These are phyloP conservation scores for Neuroterus valhalla DNA, from an alignment of 1,140 invertebrate genomes.

Conservation along the genomic window DNA sequence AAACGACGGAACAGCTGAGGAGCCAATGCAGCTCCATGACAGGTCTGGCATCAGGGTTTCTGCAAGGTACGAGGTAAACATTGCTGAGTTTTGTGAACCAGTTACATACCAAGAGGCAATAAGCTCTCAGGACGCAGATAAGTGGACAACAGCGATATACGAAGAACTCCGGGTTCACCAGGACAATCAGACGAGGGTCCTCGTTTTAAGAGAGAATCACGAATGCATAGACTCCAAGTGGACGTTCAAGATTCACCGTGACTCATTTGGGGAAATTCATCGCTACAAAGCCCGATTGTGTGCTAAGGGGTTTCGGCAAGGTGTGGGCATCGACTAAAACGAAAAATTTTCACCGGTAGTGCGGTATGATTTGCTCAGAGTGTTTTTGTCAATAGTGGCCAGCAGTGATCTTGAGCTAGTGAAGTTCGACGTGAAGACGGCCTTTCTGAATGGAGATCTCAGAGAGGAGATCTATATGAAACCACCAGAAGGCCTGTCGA, in stretches of 20 bases:
- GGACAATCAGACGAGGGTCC: neutral
- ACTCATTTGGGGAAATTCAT: neutral
- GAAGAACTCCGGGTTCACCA: neutral
- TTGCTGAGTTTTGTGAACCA: neutral
- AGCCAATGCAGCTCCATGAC: too few relatives aligned
- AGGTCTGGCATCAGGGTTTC: neutral
- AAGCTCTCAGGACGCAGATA: neutral
- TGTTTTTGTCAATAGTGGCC: neutral
- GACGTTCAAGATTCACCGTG: neutral
- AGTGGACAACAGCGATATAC: neutral
- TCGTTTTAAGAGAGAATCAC: neutral
- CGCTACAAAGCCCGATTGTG: neutral
- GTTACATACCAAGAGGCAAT: neutral
- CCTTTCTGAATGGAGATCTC: neutral
- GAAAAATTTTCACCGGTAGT: neutral
- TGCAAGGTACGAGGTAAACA: too few relatives aligned
- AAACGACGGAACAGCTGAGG: too few relatives aligned
- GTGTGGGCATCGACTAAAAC: neutral
- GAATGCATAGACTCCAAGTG: neutral
- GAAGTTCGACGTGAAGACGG: constrained; percentile 2
- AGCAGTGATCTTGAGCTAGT: neutral
- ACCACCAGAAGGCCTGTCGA: neutral
- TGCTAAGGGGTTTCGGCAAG: neutral
- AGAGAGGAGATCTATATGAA: neutral
- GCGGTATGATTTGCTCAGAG: neutral